phyloP scores from a whole-genome alignment of 2,888 invertebrate species.

The Nezara viridula region DNA sequence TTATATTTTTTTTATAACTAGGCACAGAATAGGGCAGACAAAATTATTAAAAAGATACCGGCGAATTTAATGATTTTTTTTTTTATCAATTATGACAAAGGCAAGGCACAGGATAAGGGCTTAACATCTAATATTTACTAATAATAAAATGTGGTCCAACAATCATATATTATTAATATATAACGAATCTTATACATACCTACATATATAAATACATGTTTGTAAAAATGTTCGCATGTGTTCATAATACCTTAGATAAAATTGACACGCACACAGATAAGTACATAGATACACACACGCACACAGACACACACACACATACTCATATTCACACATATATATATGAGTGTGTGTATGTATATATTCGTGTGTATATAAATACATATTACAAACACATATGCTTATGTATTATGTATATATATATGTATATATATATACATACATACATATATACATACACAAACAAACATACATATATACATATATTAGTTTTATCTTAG shows the following conservation, averaged over 20 bases:
- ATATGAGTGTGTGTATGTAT: background rate
- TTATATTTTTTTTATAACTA: slow-evolving; percentile 37
- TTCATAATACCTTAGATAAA: slow-evolving; percentile 5
- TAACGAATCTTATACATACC: slow-evolving; percentile 15
- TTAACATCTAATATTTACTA: slow-evolving; percentile 51
- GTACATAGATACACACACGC: background rate
- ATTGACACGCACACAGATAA: background rate
- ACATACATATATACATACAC: too few relatives aligned
- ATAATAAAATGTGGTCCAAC: slow-evolving; percentile 54
- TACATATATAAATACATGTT: slow-evolving; percentile 23
- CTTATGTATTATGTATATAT: too few relatives aligned
- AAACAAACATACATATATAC: background rate
- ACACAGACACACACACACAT: background rate
- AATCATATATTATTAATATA: slow-evolving; percentile 37
- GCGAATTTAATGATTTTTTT: background rate
- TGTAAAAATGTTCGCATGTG: background rate
- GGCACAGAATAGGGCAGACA: slow-evolving; percentile 51
- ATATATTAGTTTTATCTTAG: slow-evolving; percentile 7
- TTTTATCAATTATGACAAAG: slow-evolving; percentile 45
- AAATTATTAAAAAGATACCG: slow-evolving; percentile 41
- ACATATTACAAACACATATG: background rate
- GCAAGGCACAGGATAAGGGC: slow-evolving; percentile 56
- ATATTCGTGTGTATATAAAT: background rate
- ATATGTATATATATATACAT: too few relatives aligned
- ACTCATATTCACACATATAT: background rate